Base-by-base conservation (phyloP, 2,797 vertebrate species). In the Acropternis orthonyx region DNA sequence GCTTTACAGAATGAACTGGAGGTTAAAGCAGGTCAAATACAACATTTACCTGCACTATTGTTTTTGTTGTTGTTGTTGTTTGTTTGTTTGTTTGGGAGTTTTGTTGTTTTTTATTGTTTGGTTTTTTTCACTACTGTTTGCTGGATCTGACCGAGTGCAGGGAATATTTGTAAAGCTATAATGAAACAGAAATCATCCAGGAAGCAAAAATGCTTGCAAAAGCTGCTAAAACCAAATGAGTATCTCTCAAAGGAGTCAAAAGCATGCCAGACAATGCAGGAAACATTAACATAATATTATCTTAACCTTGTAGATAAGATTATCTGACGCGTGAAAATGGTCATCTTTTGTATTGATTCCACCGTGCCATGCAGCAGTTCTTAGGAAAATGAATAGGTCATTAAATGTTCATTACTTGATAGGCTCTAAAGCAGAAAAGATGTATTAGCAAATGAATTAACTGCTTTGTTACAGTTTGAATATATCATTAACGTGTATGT, bases 281-380 rank as follows among this genome's bases (percentile, higher is more conserved):
- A 87, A 95, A 96, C 78, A 97, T 97, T 97, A 97, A 95, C 95
- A 95, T 96, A 96, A 91, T 92, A 95, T 97, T 96, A 95, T 96
- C 95, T 96, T 97, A 96, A 97, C 96, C 93, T 96, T 96, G 93
- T 95, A 97, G 96, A 97, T 97, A 97, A 97, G 92, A 95, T 96
- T 97, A 96, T 96, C 95, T 95, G 93, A 97, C 97, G 95, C 80
- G 80, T 95, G 90, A 96, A 96, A 96, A 96, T 95, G 96, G 92
- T 95, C 95, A 96, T 95, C 94, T 97, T 96, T 97, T 96, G 92
- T 97, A 96, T 96, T 95, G 96, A 96, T 96, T 97, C 72, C 67
- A 84, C 86, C 0, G 3, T 92, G 76, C 94, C 69, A 89, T 85
- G 75, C 74, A 84, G 89, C 63, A 91, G 80, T 88, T 96, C 93